phyloP scores from a whole-genome alignment of 2,888 invertebrate genomes.

The Euplexia lucipara region DNA sequence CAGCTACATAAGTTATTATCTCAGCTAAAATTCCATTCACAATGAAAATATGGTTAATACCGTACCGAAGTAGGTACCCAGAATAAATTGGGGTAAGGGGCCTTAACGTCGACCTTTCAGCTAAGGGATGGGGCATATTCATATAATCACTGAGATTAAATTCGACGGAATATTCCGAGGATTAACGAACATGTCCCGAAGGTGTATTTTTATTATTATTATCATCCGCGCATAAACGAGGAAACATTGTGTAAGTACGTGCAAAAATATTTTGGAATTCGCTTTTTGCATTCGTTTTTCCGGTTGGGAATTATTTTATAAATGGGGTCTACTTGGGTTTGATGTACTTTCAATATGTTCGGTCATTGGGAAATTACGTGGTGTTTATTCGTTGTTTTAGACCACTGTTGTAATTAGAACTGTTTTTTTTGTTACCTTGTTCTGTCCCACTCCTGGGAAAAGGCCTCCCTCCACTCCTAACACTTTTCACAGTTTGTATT shows the following conservation, averaged over 20 bases:
- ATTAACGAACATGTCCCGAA: slow-evolving; percentile 63
- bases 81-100: slow-evolving; percentile 69
- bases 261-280: slow-evolving; percentile 33
- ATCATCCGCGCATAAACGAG: slow-evolving; percentile 53
- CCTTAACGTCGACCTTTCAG: slow-evolving; percentile 65
- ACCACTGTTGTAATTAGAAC: too few relatives aligned
- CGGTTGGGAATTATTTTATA: slow-evolving; percentile 19
- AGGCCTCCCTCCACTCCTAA: too few relatives aligned
- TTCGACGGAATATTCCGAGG: slow-evolving; percentile 71
- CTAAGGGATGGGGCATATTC: slow-evolving; percentile 65
- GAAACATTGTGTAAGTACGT: slow-evolving; percentile 44
- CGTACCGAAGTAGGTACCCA: slow-evolving; percentile 52
- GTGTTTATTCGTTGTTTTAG: neutral
- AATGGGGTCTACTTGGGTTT: neutral
- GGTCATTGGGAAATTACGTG: neutral
- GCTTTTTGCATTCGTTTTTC: slow-evolving; percentile 31
- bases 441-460: too few relatives aligned
- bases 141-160: slow-evolving; percentile 75
- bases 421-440: too few relatives aligned
- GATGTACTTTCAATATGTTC: too few relatives aligned
- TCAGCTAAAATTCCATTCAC: slow-evolving; percentile 50
- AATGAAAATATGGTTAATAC: slow-evolving; percentile 65
- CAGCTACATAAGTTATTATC: slow-evolving; percentile 52
- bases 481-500: too few relatives aligned
- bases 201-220: slow-evolving; percentile 68